Conservation (phyloP, 2,113 vertebrate genomes). For the Plestiodon gilberti region DNA sequence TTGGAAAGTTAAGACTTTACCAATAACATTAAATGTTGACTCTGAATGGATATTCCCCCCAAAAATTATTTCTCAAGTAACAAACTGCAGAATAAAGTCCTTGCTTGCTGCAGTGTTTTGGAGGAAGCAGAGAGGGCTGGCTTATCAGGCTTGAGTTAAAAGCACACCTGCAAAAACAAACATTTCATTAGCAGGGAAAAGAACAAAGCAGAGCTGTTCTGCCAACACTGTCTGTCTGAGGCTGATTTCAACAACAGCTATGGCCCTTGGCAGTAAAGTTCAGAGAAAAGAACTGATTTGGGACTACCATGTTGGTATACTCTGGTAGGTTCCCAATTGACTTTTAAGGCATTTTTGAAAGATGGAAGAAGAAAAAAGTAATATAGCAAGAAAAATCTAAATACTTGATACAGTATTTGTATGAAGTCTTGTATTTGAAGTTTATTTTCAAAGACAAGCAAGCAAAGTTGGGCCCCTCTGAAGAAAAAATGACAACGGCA, state of each 20-base stretch:
- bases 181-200: conserved; percentile 62
- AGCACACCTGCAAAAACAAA: conserved; percentile 71
- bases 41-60: not conserved
- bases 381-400: not conserved
- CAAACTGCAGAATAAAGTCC: conserved; percentile 28
- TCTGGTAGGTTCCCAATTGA: not conserved
- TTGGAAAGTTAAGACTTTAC: not conserved
- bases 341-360: not conserved
- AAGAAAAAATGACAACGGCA: not conserved
- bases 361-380: not conserved
- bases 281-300: not conserved
- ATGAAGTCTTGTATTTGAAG: not conserved
- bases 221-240: conserved; percentile 52
- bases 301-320: not conserved
- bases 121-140: not conserved
- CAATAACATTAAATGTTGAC: not conserved
- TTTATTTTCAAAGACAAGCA: not conserved
- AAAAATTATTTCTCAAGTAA: not conserved
- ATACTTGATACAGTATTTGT: not conserved
- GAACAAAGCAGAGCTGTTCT: conserved; percentile 72
- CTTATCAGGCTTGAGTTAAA: conserved; percentile 72
- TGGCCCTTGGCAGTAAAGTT: conserved; percentile 41
- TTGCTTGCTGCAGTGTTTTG: conserved; percentile 25
- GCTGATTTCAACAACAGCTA: conserved; percentile 47
- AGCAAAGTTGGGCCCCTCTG: not conserved